Evolutionary conservation across 2,113 vertebrate genomes (phyloP).

Genomic region (Vidua chalybeata): DNA sequence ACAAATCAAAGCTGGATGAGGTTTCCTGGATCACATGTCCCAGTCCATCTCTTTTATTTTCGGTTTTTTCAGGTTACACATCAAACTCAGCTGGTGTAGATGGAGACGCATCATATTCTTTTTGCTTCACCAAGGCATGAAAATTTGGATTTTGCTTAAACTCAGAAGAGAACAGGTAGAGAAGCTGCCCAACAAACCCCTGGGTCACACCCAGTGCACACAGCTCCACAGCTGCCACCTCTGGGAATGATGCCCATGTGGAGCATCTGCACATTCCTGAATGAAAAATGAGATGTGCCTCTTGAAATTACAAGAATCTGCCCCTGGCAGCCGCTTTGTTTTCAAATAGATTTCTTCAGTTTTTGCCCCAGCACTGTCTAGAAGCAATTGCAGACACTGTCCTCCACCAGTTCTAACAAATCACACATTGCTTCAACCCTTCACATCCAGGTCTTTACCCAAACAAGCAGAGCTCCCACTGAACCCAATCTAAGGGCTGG

Average conservation of each 20-base stretch:
- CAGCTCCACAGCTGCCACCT: neutral
- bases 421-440: too few relatives aligned
- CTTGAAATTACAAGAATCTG: neutral
- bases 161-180: neutral
- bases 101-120: rapidly evolving
- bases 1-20: neutral
- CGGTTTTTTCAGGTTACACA: rapidly evolving
- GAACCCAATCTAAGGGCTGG: neutral
- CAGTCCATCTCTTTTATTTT: neutral
- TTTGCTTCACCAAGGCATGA: neutral
- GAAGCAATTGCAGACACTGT: neutral
- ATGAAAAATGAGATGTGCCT: neutral
- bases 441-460: neutral
- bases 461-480: neutral
- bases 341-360: neutral
- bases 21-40: neutral
- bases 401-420: neutral
- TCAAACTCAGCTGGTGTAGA: neutral
- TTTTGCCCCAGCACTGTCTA: neutral
- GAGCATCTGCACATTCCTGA: neutral
- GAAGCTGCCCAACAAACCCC: neutral
- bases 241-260: neutral
- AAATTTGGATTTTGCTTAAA: neutral
- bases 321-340: neutral
- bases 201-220: neutral